phyloP scores from a whole-genome alignment of 2,797 vertebrate genomes.

The Phoeniculus purpureus region DNA sequence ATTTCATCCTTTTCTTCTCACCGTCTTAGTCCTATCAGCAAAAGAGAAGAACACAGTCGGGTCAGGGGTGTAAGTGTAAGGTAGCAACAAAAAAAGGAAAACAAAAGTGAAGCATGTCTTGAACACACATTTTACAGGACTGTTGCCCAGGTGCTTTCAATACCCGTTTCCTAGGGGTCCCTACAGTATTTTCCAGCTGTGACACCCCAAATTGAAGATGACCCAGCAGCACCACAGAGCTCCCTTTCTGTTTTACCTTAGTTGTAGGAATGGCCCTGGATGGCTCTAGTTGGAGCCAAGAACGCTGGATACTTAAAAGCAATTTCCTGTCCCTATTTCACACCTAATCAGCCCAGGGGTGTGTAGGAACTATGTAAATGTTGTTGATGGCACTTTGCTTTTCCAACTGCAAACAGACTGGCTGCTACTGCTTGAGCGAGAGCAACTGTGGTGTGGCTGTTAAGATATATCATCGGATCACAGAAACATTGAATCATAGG shows the following conservation, averaged over 20 bases:
- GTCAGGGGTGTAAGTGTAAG: background rate
- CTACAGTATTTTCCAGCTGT: background rate
- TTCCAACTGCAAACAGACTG: background rate
- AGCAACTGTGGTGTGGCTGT: background rate
- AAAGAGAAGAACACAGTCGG: background rate
- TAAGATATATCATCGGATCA: background rate
- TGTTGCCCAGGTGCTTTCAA: background rate
- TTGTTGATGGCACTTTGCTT: constrained; percentile 20
- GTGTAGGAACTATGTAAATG: background rate
- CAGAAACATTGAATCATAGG: no score
- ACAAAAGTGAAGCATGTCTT: background rate
- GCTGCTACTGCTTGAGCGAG: background rate
- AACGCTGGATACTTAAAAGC: background rate
- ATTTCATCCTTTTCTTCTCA: background rate
- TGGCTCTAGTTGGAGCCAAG: background rate
- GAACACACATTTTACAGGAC: background rate
- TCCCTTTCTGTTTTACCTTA: background rate
- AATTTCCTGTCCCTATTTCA: background rate
- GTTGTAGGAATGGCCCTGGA: background rate
- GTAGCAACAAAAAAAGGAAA: background rate
- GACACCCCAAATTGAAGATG: background rate
- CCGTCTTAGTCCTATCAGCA: background rate
- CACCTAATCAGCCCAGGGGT: background rate
- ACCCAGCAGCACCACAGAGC: background rate
- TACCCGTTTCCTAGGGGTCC: background rate